Conservation (phyloP, 2,113 vertebrate species). For the Gopherus evgoodei region DNA sequence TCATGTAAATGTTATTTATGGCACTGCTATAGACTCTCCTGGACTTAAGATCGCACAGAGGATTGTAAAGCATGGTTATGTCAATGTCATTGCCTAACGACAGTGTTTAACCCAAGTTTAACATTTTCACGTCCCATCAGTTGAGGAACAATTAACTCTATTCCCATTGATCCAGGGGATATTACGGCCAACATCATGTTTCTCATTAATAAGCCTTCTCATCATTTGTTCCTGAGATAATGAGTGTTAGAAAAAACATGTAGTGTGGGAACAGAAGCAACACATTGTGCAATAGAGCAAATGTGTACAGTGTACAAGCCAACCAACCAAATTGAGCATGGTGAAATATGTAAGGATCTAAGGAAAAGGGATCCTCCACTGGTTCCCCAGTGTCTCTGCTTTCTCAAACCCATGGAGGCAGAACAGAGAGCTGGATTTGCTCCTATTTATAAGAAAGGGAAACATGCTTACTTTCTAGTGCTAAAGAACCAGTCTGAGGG, state of each 20-base stretch:
- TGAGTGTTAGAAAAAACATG: not conserved
- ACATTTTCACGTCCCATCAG: constrained; percentile 27
- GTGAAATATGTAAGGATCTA: not conserved
- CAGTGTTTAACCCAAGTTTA: constrained; percentile 43
- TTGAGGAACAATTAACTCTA: constrained; percentile 23
- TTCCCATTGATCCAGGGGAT: not conserved
- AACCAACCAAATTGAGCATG: not conserved
- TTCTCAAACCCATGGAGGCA: not conserved
- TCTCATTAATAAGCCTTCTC: not conserved
- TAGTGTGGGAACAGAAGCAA: not conserved
- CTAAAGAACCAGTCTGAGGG: not conserved
- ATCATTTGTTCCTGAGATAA: not conserved
- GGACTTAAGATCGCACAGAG: not conserved
- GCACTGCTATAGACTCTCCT: constrained; percentile 24
- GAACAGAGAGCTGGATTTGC: not conserved
- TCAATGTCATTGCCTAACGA: constrained; percentile 38
- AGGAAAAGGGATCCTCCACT: not conserved
- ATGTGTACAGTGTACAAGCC: not conserved
- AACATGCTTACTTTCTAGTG: not conserved
- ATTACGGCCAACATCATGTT: not conserved
- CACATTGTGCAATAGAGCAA: not conserved
- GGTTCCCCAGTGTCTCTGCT: not conserved
- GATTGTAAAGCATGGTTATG: constrained; percentile 29
- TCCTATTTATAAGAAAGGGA: not conserved
- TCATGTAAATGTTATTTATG: constrained; percentile 30